phyloP scores from a whole-genome alignment of 2,113 vertebrate species.

The Sprattus sprattus region DNA sequence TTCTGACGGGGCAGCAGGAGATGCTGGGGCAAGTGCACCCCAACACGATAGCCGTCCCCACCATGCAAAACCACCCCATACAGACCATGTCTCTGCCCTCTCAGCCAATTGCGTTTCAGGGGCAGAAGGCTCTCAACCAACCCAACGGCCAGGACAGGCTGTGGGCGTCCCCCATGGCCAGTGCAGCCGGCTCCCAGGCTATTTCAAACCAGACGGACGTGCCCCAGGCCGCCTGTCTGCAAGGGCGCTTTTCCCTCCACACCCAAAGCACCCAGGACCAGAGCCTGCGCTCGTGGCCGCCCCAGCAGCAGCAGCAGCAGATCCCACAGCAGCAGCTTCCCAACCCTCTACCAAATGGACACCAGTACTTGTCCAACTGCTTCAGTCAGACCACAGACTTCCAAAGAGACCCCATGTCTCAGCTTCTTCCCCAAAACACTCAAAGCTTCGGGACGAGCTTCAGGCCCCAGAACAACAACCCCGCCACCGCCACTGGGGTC shows the following conservation, averaged over 20 bases:
- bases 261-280: conserved; percentile 36
- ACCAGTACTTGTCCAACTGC: conserved; percentile 29
- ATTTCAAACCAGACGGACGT: conserved; percentile 11
- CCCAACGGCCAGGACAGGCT: conserved; percentile 37
- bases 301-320: conserved; percentile 25
- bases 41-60: conserved; percentile 29
- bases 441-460: conserved; percentile 27
- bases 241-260: conserved; percentile 48
- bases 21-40: conserved; percentile 33
- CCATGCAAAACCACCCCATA: conserved; percentile 40
- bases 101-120: conserved; percentile 36
- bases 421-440: background rate
- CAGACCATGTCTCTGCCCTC: background rate
- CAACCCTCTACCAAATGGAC: conserved; percentile 17
- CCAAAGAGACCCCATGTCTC: conserved; percentile 9
- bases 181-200: background rate
- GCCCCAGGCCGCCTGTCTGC: conserved; percentile 27
- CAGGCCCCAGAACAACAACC: conserved; percentile 19
- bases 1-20: conserved; percentile 19
- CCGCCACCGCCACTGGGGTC: background rate
- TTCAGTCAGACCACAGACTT: conserved; percentile 29
- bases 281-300: conserved; percentile 46
- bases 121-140: conserved; percentile 30
- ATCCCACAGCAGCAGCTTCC: conserved; percentile 16
- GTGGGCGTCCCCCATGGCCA: conserved; percentile 46